Conservation (phyloP, 2,797 vertebrate species). For the Gallinago nigripennis region DNA sequence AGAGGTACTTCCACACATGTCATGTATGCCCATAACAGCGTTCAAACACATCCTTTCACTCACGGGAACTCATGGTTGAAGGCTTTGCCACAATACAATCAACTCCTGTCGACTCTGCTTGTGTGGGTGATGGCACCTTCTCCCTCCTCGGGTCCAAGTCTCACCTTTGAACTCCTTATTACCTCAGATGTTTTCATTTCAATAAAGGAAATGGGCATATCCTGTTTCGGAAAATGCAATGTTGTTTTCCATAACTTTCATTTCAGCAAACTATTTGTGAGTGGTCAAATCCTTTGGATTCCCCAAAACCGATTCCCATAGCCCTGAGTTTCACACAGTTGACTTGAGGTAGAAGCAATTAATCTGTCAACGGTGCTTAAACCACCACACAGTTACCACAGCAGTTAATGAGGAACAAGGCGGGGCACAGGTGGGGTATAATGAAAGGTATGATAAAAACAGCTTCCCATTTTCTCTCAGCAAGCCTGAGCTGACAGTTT, state of each 20-base stretch:
- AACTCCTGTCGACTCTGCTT: background rate
- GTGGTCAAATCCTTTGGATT: constrained; percentile 21
- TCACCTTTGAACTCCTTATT: constrained; percentile 12
- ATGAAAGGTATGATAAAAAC: background rate
- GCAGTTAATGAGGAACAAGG: background rate
- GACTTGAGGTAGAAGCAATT: constrained; percentile 62
- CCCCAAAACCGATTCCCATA: constrained; percentile 45
- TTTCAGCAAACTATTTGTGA: background rate
- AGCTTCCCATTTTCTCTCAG: background rate
- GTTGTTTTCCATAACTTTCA: constrained; percentile 23
- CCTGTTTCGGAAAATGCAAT: constrained; percentile 26
- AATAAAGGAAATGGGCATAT: background rate
- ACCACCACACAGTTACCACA: background rate
- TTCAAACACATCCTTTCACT: background rate
- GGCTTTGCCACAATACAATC: accelerated
- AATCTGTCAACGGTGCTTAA: constrained; percentile 61
- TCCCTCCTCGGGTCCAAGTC: background rate
- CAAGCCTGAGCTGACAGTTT: background rate
- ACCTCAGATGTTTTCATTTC: constrained; percentile 21
- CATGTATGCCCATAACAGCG: accelerated
- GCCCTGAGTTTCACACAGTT: constrained; percentile 48
- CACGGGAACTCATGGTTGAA: background rate
- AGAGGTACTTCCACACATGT: accelerated
- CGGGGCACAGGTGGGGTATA: background rate
- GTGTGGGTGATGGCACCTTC: background rate